Evolutionary conservation across 1,140 invertebrate species (phyloP), one percentile per base, ranked within the genome.

Genomic region (Leptinotarsa undecemlineata): DNA sequence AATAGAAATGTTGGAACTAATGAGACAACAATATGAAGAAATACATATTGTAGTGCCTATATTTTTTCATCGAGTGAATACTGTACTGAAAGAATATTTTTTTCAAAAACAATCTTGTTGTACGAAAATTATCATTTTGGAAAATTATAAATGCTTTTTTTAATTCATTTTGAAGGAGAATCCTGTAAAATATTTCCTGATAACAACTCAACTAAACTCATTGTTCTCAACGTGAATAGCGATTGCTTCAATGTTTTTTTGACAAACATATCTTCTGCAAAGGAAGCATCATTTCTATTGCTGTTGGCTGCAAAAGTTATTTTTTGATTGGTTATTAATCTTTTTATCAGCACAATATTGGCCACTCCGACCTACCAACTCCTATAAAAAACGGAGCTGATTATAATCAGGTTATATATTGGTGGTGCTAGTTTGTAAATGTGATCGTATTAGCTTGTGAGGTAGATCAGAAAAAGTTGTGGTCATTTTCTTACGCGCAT

Each of bases 381-480:
- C 60, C 61, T 64, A 64, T 47, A 42, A 72, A 72, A 57, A 72
- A 72, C 48, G 71, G 71, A 72, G 60, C 61, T 20, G 71, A 72
- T 48, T 64, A 72, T 63, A 61, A 72, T 64, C 71, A 72, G 71
- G 71, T 72, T 72, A 72, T 57, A 62, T 47, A 47, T 72, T 72
- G 71, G 47, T 72, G 71, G 71, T 72, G 71, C 71, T 72, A 72
- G 71, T 72, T 64, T 72, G 71, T 72, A 64, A 61, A n/a, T 72
- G 71, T 72, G 71, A 47, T 72, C 71, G 71, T 72, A 33, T 33
- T 72, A 72, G 71, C 20, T 71, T 72, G 60, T 72, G 42, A 71
- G 57, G 51, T 71, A 71, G 70, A 20, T 62, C 57, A 21, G 66
- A 71, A 71, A 21, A 42, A 42, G 11, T 23, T 61, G 48, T 61